A percentile compares a stretch with the other conserved stretches of the same genome.
Conservation (phyloP, 2,797 vertebrate genomes). For the Sylvilagus floridanus region DNA sequence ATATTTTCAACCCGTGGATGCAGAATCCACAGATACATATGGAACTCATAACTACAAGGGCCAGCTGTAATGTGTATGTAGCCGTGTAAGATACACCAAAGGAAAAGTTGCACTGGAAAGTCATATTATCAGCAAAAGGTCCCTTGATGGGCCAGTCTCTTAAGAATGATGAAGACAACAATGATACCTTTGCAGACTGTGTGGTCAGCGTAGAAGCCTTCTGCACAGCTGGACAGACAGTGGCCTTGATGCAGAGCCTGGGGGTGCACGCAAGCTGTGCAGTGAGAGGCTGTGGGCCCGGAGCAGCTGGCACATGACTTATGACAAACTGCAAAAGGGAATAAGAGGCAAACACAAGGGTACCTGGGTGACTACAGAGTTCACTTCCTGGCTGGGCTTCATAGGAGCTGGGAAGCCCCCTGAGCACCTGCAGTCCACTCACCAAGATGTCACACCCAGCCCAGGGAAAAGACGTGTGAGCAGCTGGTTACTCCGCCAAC, state of each 20-base stretch:
- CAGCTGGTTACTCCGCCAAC: fast-evolving
- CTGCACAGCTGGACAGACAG: conserved; percentile 93
- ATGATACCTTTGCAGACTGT: conserved; percentile 91
- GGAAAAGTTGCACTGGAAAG: not conserved
- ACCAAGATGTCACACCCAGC: not conserved
- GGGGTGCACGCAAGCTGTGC: conserved; percentile 88
- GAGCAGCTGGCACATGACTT: conserved; percentile 91
- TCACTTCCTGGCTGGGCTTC: too few species aligned
- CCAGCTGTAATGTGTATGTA: not conserved
- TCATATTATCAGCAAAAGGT: not conserved
- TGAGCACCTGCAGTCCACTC: too few species aligned
- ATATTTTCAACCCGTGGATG: too few species aligned
- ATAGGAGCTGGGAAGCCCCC: not conserved
- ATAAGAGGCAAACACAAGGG: not conserved
- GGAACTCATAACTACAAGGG: too few species aligned
- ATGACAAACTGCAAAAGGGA: conserved; percentile 92
- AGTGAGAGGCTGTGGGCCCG: conserved; percentile 92
- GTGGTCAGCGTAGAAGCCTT: conserved; percentile 91
- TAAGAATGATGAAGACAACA: not conserved
- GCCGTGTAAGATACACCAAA: not conserved
- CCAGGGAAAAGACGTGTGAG: not conserved
- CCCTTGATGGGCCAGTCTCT: not conserved
- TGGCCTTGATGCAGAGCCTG: conserved; percentile 88
- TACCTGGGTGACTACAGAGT: not conserved
- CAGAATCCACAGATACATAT: not conserved